Evolutionary conservation across 2,797 vertebrate genomes (phyloP).

Genomic region (Gymnodraco acuticeps): DNA sequence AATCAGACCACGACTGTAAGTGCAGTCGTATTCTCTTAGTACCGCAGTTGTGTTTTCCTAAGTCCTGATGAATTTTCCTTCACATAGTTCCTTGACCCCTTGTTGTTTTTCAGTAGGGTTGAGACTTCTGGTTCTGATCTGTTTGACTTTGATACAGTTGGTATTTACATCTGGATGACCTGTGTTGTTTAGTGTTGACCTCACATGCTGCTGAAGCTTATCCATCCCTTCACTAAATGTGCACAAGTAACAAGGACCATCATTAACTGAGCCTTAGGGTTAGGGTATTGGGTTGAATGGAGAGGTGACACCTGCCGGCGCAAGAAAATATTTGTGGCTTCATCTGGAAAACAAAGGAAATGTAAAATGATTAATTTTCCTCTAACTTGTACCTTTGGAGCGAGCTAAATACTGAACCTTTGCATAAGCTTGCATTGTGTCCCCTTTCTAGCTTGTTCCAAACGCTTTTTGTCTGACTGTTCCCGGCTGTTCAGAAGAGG

Average conservation of each 20-base stretch:
- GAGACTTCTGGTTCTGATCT: too few relatives aligned
- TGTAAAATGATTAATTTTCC: conserved; percentile 22
- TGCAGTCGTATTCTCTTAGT: too few relatives aligned
- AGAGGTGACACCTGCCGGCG: background rate
- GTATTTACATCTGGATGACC: background rate
- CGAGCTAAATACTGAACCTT: conserved; percentile 37
- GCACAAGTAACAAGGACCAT: too few relatives aligned
- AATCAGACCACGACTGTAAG: too few relatives aligned
- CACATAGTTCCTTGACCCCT: too few relatives aligned
- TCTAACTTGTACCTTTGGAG: conserved; percentile 33
- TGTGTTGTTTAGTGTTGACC: conserved; percentile 13
- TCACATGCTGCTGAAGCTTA: background rate
- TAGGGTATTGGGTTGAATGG: background rate
- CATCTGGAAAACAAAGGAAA: conserved; percentile 25
- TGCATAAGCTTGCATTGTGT: conserved; percentile 51
- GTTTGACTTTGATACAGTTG: background rate
- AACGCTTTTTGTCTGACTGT: conserved; percentile 72
- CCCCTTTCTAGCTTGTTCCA: conserved; percentile 75
- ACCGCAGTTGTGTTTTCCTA: too few relatives aligned
- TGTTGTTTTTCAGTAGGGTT: too few relatives aligned
- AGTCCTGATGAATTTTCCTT: too few relatives aligned
- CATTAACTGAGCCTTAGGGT: background rate
- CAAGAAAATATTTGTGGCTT: conserved; percentile 10
- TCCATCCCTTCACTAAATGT: conserved; percentile 23
- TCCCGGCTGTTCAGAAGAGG: conserved; percentile 69